These are phyloP conservation scores for Armadillidium nasatum DNA, from an alignment of 1,140 invertebrate genomes.

Conservation along the genomic window DNA sequence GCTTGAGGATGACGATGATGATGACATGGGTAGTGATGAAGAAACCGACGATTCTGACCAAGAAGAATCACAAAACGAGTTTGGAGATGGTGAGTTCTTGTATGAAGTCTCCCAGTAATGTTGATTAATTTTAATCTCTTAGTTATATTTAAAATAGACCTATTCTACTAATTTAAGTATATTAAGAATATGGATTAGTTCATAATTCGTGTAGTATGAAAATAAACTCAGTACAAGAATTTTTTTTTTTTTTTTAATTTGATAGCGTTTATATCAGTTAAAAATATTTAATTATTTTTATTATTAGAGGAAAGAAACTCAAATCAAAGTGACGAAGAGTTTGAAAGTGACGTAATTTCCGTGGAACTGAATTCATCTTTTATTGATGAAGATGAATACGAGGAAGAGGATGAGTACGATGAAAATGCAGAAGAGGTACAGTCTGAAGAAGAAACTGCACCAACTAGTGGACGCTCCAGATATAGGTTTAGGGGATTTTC, in stretches of 20 bases:
- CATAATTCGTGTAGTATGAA: too few species aligned
- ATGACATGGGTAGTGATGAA: constrained; percentile 25
- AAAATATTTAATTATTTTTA: too few species aligned
- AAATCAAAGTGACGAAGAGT: background rate
- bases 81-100: constrained; percentile 6
- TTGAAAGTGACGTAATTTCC: background rate
- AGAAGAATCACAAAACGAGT: constrained; percentile 16
- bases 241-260: too few species aligned
- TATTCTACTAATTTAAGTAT: too few species aligned
- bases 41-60: background rate
- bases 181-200: too few species aligned
- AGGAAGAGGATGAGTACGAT: background rate
- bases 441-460: background rate
- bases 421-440: background rate
- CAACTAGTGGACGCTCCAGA: background rate
- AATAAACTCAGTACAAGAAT: too few species aligned
- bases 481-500: background rate
- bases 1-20: constrained; percentile 21
- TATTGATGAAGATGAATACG: background rate
- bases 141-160: too few species aligned
- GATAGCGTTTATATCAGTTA: too few species aligned
- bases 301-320: background rate
- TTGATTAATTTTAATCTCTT: too few species aligned
- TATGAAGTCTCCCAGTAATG: too few species aligned
- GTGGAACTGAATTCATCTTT: constrained; percentile 1